Conservation (phyloP, 2,797 vertebrate genomes). For the Delichon dasypus region DNA sequence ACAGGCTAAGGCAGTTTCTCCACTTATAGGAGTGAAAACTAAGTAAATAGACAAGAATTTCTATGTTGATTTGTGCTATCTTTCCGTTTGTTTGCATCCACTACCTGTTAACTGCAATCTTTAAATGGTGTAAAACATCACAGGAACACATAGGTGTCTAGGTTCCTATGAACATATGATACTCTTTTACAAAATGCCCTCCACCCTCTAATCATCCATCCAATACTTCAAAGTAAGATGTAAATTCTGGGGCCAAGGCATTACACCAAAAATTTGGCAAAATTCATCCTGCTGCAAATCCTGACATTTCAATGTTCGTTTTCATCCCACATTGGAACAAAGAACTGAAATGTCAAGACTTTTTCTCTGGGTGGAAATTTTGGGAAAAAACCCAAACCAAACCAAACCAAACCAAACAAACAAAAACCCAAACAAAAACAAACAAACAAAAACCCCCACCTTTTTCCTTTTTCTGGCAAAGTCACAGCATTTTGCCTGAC, state of each 20-base stretch:
- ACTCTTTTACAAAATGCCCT: not conserved
- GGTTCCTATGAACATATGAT: not conserved
- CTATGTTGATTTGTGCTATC: not conserved
- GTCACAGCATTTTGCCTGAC: slow-evolving; percentile 21
- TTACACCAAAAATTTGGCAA: slow-evolving; percentile 19
- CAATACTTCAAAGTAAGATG: slow-evolving; percentile 24
- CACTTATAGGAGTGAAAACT: not conserved
- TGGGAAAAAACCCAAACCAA: not conserved
- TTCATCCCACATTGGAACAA: slow-evolving; percentile 39
- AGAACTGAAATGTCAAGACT: slow-evolving; percentile 49
- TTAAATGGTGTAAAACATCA: not conserved
- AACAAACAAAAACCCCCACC: too few relatives aligned
- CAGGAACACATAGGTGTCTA: not conserved
- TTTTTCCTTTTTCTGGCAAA: not conserved
- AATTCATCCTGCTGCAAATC: slow-evolving; percentile 37
- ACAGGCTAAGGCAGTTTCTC: not conserved
- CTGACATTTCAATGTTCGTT: slow-evolving; percentile 61
- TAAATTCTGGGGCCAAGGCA: slow-evolving; percentile 13
- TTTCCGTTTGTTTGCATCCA: not conserved
- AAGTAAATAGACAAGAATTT: not conserved
- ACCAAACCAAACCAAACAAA: too few relatives aligned
- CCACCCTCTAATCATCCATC: not conserved
- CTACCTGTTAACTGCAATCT: not conserved
- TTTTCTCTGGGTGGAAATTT: slow-evolving; percentile 46
- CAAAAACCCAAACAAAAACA: too few relatives aligned